Evolutionary conservation across 1,140 invertebrate species (phyloP), one percentile per base, ranked within the genome.

Genomic region (Antheraea pernyi): DNA sequence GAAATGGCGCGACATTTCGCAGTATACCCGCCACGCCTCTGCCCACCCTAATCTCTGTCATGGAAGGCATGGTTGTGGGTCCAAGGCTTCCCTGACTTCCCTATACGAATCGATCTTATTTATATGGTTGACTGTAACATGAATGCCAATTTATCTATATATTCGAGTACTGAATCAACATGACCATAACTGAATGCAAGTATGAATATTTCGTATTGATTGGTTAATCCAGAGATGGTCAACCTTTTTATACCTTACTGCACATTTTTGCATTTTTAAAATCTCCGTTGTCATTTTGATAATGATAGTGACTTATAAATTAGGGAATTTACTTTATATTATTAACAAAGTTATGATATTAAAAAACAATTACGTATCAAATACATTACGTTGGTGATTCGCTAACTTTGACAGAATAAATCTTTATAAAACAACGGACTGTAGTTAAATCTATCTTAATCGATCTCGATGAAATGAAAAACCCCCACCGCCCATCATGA

Each of bases 1-100:
- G 72, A 89, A 89, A 89, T 88, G 85, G 83, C 86, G 81, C 84
- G 89, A 83, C 87, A 91, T 91, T 91, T 91, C 80, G 80, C 77
- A 77, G 82, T 80, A 73, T 80, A 76, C 69, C 69, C 79, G 80
- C 81, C 86, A 79, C 89, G 77, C 88, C 87, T 84, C 73, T 77
- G 75, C 78, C 81, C 82, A 86, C 87, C 86, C 87, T 89, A 89
- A 91, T 88, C 82, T 88, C 79, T 79, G 78, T 76, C 81, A 80
- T 76, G 16, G 60, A 61, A 81, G 77, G 77, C 79, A 81, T 82
- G 82, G 81, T 83, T 86, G 84, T 78, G 76, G 78, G 83, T 82
- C 78, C 75, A 81, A 82, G 81, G 80, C 73, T 72, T 76, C 70
- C 72, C 75, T 74, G 67, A 77, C 77, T 77, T 76, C 76, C 69